Conservation (phyloP, 1,140 invertebrate genomes). For the Argopecten irradians region DNA sequence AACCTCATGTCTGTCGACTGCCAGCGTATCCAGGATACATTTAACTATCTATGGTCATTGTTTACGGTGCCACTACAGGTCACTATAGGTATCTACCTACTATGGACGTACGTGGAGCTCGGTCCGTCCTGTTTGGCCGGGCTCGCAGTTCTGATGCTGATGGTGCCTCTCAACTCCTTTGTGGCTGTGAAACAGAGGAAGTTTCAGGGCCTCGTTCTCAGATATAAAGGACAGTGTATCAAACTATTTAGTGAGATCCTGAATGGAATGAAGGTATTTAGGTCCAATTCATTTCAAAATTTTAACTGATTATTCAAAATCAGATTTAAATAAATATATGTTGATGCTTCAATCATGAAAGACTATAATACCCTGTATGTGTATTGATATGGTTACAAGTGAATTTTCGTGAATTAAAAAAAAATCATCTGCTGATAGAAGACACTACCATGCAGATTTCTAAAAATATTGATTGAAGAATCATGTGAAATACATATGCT, state of each 20-base stretch:
- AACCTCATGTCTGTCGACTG: constrained; percentile 80
- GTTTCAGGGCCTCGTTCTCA: constrained; percentile 79
- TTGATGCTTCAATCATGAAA: too few relatives aligned
- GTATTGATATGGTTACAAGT: neutral
- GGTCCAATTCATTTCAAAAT: neutral
- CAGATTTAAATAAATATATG: too few relatives aligned
- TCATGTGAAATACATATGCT: neutral
- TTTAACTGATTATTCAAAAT: neutral
- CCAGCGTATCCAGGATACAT: constrained; percentile 74
- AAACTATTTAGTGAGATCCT: constrained; percentile 78
- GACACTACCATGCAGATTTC: too few relatives aligned
- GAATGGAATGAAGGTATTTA: constrained; percentile 80
- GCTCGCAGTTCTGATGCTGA: constrained; percentile 74
- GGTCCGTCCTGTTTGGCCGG: constrained; percentile 76
- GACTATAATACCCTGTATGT: neutral
- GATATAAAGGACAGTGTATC: constrained; percentile 80
- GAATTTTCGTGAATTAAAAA: neutral
- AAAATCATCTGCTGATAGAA: neutral
- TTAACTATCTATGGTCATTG: constrained; percentile 38
- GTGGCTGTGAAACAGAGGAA: constrained; percentile 86
- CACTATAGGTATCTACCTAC: constrained; percentile 35
- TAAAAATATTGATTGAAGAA: neutral
- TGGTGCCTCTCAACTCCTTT: constrained; percentile 85
- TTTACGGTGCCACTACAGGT: constrained; percentile 42
- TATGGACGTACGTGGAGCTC: constrained; percentile 36